Evolutionary conservation across 2,888 invertebrate genomes (phyloP), one percentile per base, ranked within the genome.

Genomic region (Apotomis betuletana): DNA sequence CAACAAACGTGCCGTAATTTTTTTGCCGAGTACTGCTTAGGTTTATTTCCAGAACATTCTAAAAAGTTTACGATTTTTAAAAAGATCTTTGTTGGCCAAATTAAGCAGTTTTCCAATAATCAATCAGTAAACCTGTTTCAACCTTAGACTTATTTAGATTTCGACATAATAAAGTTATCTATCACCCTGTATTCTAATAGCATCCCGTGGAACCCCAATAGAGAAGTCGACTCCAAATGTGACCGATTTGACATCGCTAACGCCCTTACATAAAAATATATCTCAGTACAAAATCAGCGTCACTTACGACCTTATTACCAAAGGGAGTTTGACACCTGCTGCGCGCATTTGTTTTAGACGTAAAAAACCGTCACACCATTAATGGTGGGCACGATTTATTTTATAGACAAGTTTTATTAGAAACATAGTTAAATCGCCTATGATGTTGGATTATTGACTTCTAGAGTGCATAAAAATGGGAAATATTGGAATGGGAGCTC

Each of bases 211-310:
- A 85, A 84, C 86, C 82, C 86, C 77, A 84, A 83, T 82, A 83
- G 82, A 83, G 82, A 80, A 83, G 85, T 84, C 77, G 70, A 83
- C 82, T 81, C 77, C 76, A 78, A 83, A 82, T 86, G 86, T 84
- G 84, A 84, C 85, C 83, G 84, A 87, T 87, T 85, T 84, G 85
- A 87, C 86, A 82, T 81, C 77, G 77, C 82, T 83, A 81, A 77
- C 81, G 74, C 73, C 3, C 0, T 27, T 15, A 44, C 44, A 46
- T 15, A 57, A 58, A 2, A 13, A 5, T 38, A 36, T 6, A 59
- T 38, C 3, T 38, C 15, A 8, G 38, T 13, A 38, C 0, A 4
- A 6, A 38, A 13, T 10, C 1, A 4, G 8, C 0, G 38, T 5
- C 58, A 13, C 51, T 59, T 58, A 67, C 13, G 51, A 5, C 4